Evolutionary conservation across 2,113 vertebrate species (phyloP), one percentile per base, ranked within the genome.

Genomic region (Silurus meridionalis): DNA sequence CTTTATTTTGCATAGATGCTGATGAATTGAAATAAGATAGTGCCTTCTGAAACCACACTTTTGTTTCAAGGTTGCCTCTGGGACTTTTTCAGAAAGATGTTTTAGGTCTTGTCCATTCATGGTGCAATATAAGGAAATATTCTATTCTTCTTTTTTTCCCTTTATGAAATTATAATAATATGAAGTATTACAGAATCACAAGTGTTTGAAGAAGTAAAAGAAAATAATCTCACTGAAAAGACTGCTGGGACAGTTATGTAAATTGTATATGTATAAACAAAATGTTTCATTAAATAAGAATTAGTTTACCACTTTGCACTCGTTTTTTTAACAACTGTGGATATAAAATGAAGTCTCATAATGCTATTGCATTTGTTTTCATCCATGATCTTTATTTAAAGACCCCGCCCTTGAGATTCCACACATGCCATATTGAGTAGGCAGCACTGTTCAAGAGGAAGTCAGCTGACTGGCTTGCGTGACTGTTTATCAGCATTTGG

Each of bases 41-140:
- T 88, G 89, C 87, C 85, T 90, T 90, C 83, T 87, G 52, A 87
- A 85, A 80, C 66, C 83, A 87, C 85, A 37, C 55, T 82, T 55
- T 84, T 80, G 71, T 84, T 81, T 88, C 72, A 79, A 64, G 77
- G 57, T 78, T 82, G 85, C 71, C 83, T 83, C 78, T n/a, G 28
- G 64, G 82, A 84, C 11, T 9, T 72, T 37, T 72, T 53, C 75
- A 66, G 63, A 74, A 52, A 50, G 82, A 86, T 23, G 50, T 53
- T 28, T 25, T 19, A 78, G 58, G 87, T 83, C 52, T 46, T 79
- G 72, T 84, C 58, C 72, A 60, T 84, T 84, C 10, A 80, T 69
- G 50, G 85, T 88, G 85, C 87, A 90, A 83, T 87, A 90, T 85
- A 37, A 78, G 83, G 57, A 71, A 57, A 71, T 87, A 66, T 87